Percentiles rank a stretch among this genome's conserved stretches.
These are phyloP conservation scores for Aspidapion aeneum DNA, from an alignment of 2,888 invertebrate species.

Conservation along the genomic window DNA sequence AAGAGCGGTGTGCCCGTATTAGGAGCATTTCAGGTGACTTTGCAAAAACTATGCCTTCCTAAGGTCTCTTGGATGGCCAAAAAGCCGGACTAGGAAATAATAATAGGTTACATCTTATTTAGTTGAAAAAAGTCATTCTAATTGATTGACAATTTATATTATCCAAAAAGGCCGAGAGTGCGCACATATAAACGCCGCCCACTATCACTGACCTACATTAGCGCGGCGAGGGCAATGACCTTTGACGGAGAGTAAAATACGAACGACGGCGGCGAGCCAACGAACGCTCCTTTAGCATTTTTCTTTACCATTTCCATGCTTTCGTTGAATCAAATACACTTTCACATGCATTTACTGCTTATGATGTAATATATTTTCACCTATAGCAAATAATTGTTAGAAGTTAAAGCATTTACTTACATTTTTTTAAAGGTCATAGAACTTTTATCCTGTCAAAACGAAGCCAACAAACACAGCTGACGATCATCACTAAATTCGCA, in stretches of 20 bases:
- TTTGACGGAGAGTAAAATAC: constrained; percentile 36
- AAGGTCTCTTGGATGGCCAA: too few relatives aligned
- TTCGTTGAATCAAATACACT: constrained; percentile 8
- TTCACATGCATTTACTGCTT: constrained; percentile 9
- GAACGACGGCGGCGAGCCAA: constrained; percentile 29
- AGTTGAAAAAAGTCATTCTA: too few relatives aligned
- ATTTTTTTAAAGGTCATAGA: constrained; percentile 34
- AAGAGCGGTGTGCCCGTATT: too few relatives aligned
- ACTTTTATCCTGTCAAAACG: constrained; percentile 20
- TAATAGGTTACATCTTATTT: too few relatives aligned
- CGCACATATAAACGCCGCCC: constrained; percentile 43
- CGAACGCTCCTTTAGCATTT: constrained; percentile 23
- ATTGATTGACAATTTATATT: too few relatives aligned
- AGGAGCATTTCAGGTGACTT: too few relatives aligned
- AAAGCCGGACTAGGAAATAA: too few relatives aligned
- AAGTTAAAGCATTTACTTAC: constrained; percentile 27
- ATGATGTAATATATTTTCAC: not conserved
- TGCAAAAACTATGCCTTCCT: too few relatives aligned
- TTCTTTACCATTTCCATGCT: constrained; percentile 16
- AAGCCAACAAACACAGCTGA: not conserved
- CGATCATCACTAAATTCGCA: not conserved
- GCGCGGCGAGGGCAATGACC: constrained; percentile 40
- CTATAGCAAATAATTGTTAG: not conserved
- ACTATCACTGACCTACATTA: constrained; percentile 48
- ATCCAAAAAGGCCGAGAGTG: constrained; percentile 25